Conservation (phyloP, 2,113 vertebrate species). For the Terrapene triunguis region DNA sequence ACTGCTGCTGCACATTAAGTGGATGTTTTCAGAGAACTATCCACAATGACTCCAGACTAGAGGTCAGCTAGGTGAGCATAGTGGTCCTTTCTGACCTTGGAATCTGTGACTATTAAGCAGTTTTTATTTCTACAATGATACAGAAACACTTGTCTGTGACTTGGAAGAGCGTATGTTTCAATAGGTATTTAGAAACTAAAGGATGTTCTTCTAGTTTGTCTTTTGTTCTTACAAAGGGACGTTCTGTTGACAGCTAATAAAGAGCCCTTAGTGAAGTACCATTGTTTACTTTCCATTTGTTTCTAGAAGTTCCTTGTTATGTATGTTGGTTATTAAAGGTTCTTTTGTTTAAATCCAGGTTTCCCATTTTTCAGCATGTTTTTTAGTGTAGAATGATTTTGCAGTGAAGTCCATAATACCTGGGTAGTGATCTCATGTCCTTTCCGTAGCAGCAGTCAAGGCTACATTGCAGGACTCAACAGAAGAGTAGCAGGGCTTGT, state of each 20-base stretch:
- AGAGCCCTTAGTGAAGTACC: background rate
- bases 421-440: background rate
- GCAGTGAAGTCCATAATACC: background rate
- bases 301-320: background rate
- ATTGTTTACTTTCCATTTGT: background rate
- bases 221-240: background rate
- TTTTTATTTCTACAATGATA: background rate
- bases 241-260: background rate
- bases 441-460: background rate
- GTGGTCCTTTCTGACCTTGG: background rate
- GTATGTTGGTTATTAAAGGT: background rate
- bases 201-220: background rate
- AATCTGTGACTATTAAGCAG: background rate
- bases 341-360: background rate
- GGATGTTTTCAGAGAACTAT: background rate
- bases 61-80: background rate
- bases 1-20: background rate
- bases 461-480: background rate
- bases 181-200: background rate
- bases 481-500: background rate
- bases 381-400: background rate
- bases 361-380: background rate
- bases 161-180: background rate
- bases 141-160: background rate
- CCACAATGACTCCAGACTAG: background rate